A percentile compares a stretch with the other conserved stretches of the same genome.
phyloP scores from a whole-genome alignment of 2,113 vertebrate genomes.

The Calidris pygmaea region DNA sequence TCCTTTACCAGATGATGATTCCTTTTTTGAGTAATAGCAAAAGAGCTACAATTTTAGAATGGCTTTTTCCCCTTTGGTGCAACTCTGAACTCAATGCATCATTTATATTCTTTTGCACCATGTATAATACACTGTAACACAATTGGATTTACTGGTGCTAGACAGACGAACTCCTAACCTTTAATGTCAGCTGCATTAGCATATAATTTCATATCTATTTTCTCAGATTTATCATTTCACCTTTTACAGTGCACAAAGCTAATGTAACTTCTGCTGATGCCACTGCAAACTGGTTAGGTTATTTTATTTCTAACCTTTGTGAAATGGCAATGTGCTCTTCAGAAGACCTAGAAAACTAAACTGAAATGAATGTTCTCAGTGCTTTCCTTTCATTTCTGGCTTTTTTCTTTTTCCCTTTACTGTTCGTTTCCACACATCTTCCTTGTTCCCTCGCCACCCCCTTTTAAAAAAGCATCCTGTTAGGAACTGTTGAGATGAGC shows the following conservation, averaged over 20 bases:
- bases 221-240: conserved; percentile 71
- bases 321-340: conserved; percentile 67
- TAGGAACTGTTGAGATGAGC: background rate
- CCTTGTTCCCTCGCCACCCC: background rate
- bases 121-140: conserved; percentile 43
- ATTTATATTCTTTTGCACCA: conserved; percentile 55
- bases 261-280: conserved; percentile 67
- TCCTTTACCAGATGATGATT: conserved; percentile 6
- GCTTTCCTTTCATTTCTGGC: background rate
- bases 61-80: conserved; percentile 38
- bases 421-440: background rate
- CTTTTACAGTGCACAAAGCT: conserved; percentile 64
- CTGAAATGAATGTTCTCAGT: conserved; percentile 28
- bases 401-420: background rate
- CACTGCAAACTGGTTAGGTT: conserved; percentile 56
- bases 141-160: conserved; percentile 64
- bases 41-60: conserved; percentile 40
- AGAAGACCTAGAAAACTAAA: conserved; percentile 62
- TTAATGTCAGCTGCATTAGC: conserved; percentile 67
- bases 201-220: conserved; percentile 69
- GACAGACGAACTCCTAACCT: conserved; percentile 59
- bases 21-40: conserved; percentile 32
- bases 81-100: conserved; percentile 46
- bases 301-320: conserved; percentile 69
- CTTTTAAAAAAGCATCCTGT: background rate